A percentile compares a stretch with the other conserved stretches of the same genome.
Evolutionary conservation across 64 coral and sea anemone species (phyloP).

Genomic region (Pocillopora damicornis): DNA sequence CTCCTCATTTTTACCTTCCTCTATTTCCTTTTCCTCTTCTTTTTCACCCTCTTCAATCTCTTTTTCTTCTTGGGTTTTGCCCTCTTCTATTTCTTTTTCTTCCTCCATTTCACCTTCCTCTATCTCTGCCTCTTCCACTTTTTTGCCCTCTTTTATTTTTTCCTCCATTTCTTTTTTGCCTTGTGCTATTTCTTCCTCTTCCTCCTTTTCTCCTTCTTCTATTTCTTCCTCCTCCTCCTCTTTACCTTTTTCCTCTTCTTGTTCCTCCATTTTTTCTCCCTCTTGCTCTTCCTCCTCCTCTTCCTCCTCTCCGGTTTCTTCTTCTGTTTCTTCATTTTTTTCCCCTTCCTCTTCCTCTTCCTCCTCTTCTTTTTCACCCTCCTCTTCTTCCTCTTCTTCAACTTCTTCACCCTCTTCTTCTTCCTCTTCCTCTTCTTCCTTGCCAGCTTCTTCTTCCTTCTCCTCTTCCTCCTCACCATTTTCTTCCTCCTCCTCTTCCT

Average conservation of each 20-base stretch:
- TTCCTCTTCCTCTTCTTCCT: neutral
- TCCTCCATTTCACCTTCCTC: neutral
- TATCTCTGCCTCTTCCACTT: neutral
- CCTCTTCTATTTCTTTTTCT: neutral
- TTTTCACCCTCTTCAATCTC: neutral
- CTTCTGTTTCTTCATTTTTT: neutral
- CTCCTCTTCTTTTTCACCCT: neutral
- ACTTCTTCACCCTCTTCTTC: neutral
- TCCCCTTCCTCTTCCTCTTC: neutral
- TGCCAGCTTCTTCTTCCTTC: neutral
- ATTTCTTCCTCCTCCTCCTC: neutral
- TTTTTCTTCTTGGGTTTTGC: neutral
- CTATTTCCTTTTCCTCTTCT: neutral
- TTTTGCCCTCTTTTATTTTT: conserved; percentile 1
- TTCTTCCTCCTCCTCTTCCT: neutral
- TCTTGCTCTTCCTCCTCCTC: neutral
- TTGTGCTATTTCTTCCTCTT: neutral
- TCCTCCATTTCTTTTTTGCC: neutral
- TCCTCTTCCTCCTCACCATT: neutral
- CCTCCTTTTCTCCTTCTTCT: neutral
- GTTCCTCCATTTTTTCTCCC: neutral
- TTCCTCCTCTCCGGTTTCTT: neutral
- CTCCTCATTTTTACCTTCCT: neutral
- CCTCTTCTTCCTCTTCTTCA: conserved; percentile 8
- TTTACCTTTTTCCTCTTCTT: neutral